These are phyloP conservation scores for Natator depressus DNA, from an alignment of 2,113 vertebrate species.

Conservation along the genomic window DNA sequence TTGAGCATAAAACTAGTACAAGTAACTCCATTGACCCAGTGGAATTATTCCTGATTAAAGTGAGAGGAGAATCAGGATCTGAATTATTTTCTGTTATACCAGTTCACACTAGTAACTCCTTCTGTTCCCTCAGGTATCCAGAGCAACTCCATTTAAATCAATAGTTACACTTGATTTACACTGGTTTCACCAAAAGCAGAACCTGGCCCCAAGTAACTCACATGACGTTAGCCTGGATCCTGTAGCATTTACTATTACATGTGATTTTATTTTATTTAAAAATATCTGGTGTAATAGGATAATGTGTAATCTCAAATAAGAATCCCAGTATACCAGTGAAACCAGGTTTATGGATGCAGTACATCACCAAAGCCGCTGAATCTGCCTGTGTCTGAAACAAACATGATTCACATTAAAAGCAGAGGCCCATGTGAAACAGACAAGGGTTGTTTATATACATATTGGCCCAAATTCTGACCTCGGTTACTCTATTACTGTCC, in stretches of 20 bases:
- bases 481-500: too few species aligned
- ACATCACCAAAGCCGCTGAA: not conserved
- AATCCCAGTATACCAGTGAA: not conserved
- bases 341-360: not conserved
- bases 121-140: not conserved
- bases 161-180: not conserved
- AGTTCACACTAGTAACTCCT: not conserved
- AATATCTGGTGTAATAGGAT: not conserved
- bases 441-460: not conserved
- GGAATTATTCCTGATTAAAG: not conserved
- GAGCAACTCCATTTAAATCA: not conserved
- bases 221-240: not conserved
- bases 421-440: not conserved
- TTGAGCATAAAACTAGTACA: not conserved
- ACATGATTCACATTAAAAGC: not conserved
- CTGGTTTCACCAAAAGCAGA: not conserved
- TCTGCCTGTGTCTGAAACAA: not conserved
- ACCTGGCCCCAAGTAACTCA: not conserved
- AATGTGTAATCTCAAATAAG: not conserved
- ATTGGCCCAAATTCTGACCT: not conserved
- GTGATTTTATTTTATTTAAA: not conserved
- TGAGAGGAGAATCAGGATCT: not conserved
- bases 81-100: not conserved
- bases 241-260: not conserved
- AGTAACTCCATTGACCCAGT: not conserved